phyloP scores from a whole-genome alignment of 2,888 invertebrate genomes.

The Apamea epomidion region DNA sequence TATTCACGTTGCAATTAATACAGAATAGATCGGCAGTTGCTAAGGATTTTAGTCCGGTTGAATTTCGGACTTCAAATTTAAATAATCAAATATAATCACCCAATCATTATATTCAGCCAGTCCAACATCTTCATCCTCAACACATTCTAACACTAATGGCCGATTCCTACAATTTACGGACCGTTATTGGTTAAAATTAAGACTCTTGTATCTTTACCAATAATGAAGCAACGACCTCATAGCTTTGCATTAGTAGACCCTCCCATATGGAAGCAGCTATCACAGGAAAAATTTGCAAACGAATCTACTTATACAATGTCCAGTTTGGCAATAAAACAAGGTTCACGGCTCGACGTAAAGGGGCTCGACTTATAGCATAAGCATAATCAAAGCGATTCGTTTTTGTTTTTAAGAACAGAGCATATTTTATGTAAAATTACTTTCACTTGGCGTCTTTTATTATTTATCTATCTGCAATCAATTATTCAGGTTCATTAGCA shows the following conservation, averaged over 20 bases:
- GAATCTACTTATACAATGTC: background rate
- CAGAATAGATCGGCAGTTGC: background rate
- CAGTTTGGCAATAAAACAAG: background rate
- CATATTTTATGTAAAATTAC: background rate
- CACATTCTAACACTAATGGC: background rate
- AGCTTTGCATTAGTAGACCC: background rate
- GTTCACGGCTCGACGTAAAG: no score
- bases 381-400: background rate
- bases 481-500: slow-evolving; percentile 1
- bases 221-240: no score
- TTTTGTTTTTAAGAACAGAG: background rate
- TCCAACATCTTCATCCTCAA: background rate
- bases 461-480: slow-evolving; percentile 1
- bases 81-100: slow-evolving; percentile 6
- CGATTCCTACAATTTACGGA: no score
- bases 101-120: background rate
- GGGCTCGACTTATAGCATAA: no score
- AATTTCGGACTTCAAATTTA: background rate
- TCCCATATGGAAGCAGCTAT: background rate
- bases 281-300: background rate
- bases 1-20: background rate
- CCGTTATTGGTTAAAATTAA: no score
- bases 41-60: background rate
- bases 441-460: slow-evolving; percentile 13
- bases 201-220: no score